Percentiles rank a stretch among this genome's conserved stretches.
Evolutionary conservation across 2,113 vertebrate genomes (phyloP).

Genomic region (Dicentrarchus labrax): DNA sequence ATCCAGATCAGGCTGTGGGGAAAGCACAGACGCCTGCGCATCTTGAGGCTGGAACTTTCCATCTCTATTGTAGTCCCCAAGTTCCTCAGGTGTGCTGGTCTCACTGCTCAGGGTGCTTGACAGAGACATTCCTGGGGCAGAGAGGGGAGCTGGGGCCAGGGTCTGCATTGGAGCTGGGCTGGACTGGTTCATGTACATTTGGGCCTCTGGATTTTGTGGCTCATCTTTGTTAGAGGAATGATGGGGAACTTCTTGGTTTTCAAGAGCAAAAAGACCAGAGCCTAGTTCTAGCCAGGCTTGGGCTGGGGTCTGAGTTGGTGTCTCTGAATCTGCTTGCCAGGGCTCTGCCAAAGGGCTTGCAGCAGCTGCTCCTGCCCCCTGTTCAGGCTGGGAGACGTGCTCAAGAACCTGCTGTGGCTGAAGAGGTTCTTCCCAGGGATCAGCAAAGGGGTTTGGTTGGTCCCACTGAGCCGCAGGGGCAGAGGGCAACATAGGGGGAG

Average conservation of each 20-base stretch:
- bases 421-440: conserved; percentile 79
- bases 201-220: conserved; percentile 28
- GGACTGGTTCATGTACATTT: conserved; percentile 14
- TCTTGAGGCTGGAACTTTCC: conserved; percentile 65
- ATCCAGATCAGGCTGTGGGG: conserved; percentile 67
- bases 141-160: conserved; percentile 7
- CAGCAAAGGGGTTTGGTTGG: conserved; percentile 71
- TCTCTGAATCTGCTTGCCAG: conserved; percentile 68
- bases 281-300: conserved; percentile 68
- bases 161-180: conserved; percentile 23
- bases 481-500: conserved; percentile 63
- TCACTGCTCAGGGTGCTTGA: conserved; percentile 86
- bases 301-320: conserved; percentile 61
- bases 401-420: conserved; percentile 49
- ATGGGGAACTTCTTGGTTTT: conserved; percentile 29
- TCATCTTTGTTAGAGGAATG: conserved; percentile 17
- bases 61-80: conserved; percentile 78
- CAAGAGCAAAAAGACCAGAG: conserved; percentile 29
- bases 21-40: conserved; percentile 17
- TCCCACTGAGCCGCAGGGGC: conserved; percentile 77
- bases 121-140: conserved; percentile 71
- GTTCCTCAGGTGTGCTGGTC: conserved; percentile 86
- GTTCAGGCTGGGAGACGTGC: not conserved
- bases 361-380: conserved; percentile 41
- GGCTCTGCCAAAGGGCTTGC: conserved; percentile 59